These are phyloP conservation scores for Drosophila obscura DNA, from an alignment of 1,140 invertebrate genomes.

Conservation along the genomic window DNA sequence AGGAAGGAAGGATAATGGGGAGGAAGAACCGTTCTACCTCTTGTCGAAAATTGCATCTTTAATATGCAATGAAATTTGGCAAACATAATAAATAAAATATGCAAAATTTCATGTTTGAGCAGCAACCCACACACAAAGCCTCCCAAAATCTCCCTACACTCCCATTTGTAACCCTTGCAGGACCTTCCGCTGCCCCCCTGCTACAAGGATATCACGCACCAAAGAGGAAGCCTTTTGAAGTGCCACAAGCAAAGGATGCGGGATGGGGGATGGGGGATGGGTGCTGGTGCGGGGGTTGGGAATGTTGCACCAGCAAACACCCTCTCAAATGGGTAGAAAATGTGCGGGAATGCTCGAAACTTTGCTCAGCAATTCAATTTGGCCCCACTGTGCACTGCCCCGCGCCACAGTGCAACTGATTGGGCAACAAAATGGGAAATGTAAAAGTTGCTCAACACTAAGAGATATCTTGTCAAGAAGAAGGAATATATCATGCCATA, in stretches of 20 bases:
- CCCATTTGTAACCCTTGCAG: conserved; percentile 11
- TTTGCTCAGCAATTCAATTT: not conserved
- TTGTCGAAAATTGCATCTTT: conserved; percentile 74
- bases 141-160: not conserved
- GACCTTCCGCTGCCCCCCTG: not conserved
- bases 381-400: not conserved
- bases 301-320: not conserved
- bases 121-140: not conserved
- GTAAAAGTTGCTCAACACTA: too few species aligned
- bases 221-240: conserved; percentile 19
- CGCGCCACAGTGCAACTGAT: not conserved
- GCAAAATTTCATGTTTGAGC: conserved; percentile 55
- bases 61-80: conserved; percentile 79
- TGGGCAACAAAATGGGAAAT: too few species aligned
- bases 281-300: too few species aligned
- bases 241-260: not conserved
- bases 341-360: too few species aligned
- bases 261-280: not conserved
- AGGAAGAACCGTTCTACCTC: conserved; percentile 47
- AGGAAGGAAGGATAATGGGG: conserved; percentile 6
- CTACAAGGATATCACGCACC: conserved; percentile 46
- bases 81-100: conserved; percentile 79
- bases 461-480: too few species aligned
- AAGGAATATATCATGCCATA: too few species aligned
- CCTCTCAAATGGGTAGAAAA: too few species aligned